These are phyloP conservation scores for Calliopsis andreniformis DNA, from an alignment of 1,140 invertebrate genomes.

Conservation along the genomic window DNA sequence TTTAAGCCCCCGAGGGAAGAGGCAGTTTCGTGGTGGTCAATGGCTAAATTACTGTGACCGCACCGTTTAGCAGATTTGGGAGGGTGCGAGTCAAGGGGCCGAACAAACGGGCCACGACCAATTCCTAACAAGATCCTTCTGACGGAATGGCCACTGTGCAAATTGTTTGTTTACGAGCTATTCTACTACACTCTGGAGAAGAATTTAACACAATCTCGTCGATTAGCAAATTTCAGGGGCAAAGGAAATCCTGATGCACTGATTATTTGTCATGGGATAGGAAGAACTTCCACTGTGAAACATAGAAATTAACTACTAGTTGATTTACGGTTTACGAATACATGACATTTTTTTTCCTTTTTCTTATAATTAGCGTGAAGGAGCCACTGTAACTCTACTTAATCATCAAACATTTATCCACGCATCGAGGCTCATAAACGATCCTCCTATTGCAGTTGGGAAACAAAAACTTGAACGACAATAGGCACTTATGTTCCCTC, in stretches of 20 bases:
- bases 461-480: background rate
- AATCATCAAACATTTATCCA: background rate
- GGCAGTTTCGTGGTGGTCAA: slow-evolving; percentile 23
- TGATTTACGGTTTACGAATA: too few relatives aligned
- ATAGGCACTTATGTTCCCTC: background rate
- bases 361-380: background rate
- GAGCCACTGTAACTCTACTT: background rate
- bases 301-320: too few relatives aligned
- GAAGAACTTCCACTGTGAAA: too few relatives aligned
- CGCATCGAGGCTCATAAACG: background rate
- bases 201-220: too few relatives aligned
- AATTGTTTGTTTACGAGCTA: background rate
- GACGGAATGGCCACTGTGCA: background rate
- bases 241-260: too few relatives aligned
- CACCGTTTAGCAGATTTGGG: slow-evolving; percentile 37
- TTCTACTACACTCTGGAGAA: too few relatives aligned
- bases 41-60: slow-evolving; percentile 42
- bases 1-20: slow-evolving; percentile 1
- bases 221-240: too few relatives aligned
- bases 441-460: background rate
- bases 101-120: slow-evolving; percentile 4
- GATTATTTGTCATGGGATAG: too few relatives aligned
- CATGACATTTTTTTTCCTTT: background rate
- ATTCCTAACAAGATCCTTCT: slow-evolving; percentile 29
- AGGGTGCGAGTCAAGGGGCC: slow-evolving; percentile 9